These are phyloP conservation scores for Drosophila erecta DNA, from an alignment of 1,140 invertebrate genomes.

Conservation along the genomic window DNA sequence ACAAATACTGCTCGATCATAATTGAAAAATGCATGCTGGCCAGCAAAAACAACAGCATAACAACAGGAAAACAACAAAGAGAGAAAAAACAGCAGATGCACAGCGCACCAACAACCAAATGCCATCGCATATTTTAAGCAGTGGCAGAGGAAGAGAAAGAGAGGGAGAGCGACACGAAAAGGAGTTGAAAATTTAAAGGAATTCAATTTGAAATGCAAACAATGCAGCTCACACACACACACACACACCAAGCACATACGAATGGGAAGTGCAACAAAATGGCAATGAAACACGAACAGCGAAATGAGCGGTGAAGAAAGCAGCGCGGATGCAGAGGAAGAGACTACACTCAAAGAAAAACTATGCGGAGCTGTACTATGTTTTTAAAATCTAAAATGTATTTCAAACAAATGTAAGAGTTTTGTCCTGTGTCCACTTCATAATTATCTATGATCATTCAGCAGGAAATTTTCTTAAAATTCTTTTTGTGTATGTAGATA, in stretches of 20 bases:
- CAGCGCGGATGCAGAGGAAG: slow-evolving; percentile 5
- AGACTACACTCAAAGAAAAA: slow-evolving; percentile 1
- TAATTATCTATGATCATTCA: too few species aligned
- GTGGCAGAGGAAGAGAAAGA: slow-evolving; percentile 5
- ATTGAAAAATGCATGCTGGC: slow-evolving; percentile 75
- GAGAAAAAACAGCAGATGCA: slow-evolving; percentile 76
- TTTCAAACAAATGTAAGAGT: too few species aligned
- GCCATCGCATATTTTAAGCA: slow-evolving; percentile 48
- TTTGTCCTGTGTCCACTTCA: too few species aligned
- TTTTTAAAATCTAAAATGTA: too few species aligned
- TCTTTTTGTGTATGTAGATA: too few species aligned
- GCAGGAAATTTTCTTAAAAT: too few species aligned
- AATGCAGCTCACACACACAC: slow-evolving; percentile 58
- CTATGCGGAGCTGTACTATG: too few species aligned
- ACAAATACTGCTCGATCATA: slow-evolving; percentile 81
- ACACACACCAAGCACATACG: slow-evolving; percentile 28
- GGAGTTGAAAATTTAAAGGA: slow-evolving; percentile 69
- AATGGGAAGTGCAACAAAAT: slow-evolving; percentile 78
- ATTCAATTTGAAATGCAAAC: slow-evolving; percentile 81
- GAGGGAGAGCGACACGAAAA: slow-evolving; percentile 36
- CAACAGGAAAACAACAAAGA: slow-evolving; percentile 49
- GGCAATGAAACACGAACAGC: slow-evolving; percentile 70
- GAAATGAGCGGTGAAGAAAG: slow-evolving; percentile 34
- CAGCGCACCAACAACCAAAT: slow-evolving; percentile 56
- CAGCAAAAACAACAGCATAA: slow-evolving; percentile 43